A percentile compares a stretch with the other conserved stretches of the same genome.
phyloP scores from a whole-genome alignment of 2,113 vertebrate species.

The Xenopus laevis region DNA sequence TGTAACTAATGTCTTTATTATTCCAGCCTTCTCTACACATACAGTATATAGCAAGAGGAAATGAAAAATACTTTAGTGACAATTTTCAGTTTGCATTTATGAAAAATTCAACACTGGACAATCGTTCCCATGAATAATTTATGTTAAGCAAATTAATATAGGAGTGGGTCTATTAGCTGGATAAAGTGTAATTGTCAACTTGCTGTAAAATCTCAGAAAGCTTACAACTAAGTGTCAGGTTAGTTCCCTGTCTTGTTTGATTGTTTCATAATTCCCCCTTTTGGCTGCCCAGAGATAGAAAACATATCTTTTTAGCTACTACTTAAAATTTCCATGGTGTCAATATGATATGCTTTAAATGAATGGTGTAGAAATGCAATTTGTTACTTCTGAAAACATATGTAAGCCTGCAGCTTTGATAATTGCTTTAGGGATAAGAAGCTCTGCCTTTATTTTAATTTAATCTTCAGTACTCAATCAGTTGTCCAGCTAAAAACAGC shows the following conservation, averaged over 20 bases:
- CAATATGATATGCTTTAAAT: conserved; percentile 9
- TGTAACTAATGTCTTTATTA: no score
- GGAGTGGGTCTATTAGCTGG: not conserved
- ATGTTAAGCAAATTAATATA: not conserved
- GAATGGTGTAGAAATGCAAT: conserved; percentile 28
- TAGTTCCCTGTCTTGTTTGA: conserved; percentile 17
- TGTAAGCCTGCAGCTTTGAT: conserved; percentile 29
- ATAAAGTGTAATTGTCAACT: conserved; percentile 2
- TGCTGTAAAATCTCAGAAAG: no score
- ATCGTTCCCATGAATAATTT: conserved; percentile 6
- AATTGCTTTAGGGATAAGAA: conserved; percentile 43
- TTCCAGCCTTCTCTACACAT: no score
- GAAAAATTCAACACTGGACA: no score
- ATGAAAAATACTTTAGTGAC: no score
- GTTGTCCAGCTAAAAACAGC: conserved; percentile 12
- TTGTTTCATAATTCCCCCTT: not conserved
- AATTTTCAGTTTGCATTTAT: no score
- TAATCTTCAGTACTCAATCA: conserved; percentile 33
- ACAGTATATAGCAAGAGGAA: no score
- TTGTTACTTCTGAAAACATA: conserved; percentile 20
- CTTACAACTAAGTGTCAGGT: not conserved
- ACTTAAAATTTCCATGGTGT: conserved; percentile 7
- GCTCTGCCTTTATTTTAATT: conserved; percentile 38
- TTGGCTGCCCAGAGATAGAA: conserved; percentile 9
- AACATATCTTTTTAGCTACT: no score